Evolutionary conservation across 2,888 invertebrate genomes (phyloP).

Genomic region (Silvanus unidentatus): DNA sequence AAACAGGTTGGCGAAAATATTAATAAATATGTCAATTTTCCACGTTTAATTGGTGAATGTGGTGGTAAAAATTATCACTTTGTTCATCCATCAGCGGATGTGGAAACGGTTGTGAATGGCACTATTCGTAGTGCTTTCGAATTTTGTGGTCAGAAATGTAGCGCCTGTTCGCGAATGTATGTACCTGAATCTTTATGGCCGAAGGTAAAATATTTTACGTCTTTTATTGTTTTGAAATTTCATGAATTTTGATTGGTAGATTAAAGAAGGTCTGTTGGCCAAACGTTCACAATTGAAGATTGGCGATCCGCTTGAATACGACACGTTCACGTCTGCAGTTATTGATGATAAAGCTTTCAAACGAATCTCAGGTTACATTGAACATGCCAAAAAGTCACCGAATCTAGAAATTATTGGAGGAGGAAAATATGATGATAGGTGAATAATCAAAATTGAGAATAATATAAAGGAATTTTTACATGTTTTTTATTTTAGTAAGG

Average conservation of each 20-base stretch:
- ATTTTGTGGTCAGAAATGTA: conserved; percentile 97
- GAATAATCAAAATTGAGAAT: too few species aligned
- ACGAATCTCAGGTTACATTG: conserved; percentile 83
- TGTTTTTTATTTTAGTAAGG: conserved; percentile 50
- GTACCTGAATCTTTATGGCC: conserved; percentile 86
- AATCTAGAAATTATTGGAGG: conserved; percentile 79
- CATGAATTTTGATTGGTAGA: not conserved
- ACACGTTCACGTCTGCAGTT: conserved; percentile 87
- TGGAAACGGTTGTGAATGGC: conserved; percentile 70
- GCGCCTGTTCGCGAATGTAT: conserved; percentile 96
- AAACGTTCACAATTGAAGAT: conserved; percentile 71
- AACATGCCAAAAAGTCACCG: conserved; percentile 71
- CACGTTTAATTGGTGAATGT: conserved; percentile 91
- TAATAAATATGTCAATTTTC: conserved; percentile 78
- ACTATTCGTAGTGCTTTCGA: conserved; percentile 93
- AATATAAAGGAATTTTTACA: too few species aligned
- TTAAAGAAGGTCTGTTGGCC: conserved; percentile 62
- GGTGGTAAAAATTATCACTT: conserved; percentile 99
- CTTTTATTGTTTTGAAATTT: not conserved
- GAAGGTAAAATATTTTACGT: conserved; percentile 19
- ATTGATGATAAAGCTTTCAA: conserved; percentile 92
- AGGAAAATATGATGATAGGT: conserved; percentile 78
- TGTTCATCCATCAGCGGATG: conserved; percentile 86
- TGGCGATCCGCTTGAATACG: conserved; percentile 77
- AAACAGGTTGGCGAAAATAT: conserved; percentile 86